Conservation (phyloP, 2,113 vertebrate species). For the Ptyas mucosa region DNA sequence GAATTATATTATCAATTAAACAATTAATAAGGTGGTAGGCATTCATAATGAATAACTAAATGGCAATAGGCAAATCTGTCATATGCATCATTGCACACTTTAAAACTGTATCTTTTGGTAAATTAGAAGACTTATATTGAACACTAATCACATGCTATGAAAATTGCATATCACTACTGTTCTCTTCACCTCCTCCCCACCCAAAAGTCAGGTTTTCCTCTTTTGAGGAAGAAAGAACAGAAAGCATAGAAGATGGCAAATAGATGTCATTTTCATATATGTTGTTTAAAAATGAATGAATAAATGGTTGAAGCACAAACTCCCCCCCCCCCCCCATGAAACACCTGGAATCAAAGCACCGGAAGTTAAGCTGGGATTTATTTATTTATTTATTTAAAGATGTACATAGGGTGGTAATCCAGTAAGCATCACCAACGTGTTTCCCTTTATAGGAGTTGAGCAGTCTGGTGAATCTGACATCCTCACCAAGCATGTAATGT, state of each 20-base stretch:
- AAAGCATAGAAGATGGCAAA: too few species aligned
- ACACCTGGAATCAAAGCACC: neutral
- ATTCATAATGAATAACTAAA: neutral
- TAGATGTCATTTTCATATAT: neutral
- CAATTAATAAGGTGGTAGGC: neutral
- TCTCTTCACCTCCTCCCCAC: neutral
- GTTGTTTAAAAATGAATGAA: neutral
- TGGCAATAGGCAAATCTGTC: neutral
- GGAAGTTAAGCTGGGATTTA: neutral
- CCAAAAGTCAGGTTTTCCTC: neutral
- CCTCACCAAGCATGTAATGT: neutral
- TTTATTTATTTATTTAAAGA: neutral
- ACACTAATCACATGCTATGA: neutral
- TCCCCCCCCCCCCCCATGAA: neutral
- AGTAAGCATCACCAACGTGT: neutral
- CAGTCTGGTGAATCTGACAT: neutral
- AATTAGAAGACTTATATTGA: neutral
- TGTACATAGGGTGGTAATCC: neutral
- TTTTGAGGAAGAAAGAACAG: neutral
- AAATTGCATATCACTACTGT: neutral
- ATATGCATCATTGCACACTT: neutral
- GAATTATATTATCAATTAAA: neutral
- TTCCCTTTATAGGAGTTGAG: neutral
- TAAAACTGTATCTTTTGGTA: neutral
- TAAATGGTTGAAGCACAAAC: neutral